Conservation (phyloP, 2,888 invertebrate species). For the Archips xylosteana region DNA sequence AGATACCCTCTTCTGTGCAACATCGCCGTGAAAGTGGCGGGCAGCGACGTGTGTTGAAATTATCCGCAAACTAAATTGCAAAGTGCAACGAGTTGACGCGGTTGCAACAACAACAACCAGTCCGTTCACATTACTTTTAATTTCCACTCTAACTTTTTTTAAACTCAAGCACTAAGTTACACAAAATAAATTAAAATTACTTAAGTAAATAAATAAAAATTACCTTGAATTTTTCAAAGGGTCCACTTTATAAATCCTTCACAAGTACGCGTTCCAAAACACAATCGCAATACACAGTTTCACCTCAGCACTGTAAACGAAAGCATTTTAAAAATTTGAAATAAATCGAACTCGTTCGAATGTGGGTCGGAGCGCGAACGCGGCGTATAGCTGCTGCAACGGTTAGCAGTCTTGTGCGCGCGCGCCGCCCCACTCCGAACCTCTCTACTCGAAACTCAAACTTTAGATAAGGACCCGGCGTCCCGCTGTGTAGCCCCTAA, state of each 20-base stretch:
- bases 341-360: constrained; percentile 52
- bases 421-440: constrained; percentile 68
- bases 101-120: constrained; percentile 53
- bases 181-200: constrained; percentile 48
- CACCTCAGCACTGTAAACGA: constrained; percentile 76
- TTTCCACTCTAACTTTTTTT: background rate
- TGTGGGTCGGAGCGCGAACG: constrained; percentile 64
- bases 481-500: constrained; percentile 75
- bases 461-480: constrained; percentile 74
- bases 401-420: constrained; percentile 66
- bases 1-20: constrained; percentile 39
- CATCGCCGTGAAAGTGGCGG: constrained; percentile 62
- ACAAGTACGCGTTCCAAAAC: constrained; percentile 56
- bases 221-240: constrained; percentile 69
- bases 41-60: constrained; percentile 74
- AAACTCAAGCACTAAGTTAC: background rate
- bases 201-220: constrained; percentile 47
- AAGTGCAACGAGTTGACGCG: constrained; percentile 65
- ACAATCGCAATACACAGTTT: constrained; percentile 58
- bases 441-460: constrained; percentile 60
- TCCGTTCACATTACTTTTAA: constrained; percentile 9
- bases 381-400: constrained; percentile 61
- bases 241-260: constrained; percentile 68
- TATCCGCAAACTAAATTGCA: constrained; percentile 59
- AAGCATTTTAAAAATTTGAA: constrained; percentile 72